Evolutionary conservation across 2,113 vertebrate species (phyloP).

Genomic region (Clarias magur): DNA sequence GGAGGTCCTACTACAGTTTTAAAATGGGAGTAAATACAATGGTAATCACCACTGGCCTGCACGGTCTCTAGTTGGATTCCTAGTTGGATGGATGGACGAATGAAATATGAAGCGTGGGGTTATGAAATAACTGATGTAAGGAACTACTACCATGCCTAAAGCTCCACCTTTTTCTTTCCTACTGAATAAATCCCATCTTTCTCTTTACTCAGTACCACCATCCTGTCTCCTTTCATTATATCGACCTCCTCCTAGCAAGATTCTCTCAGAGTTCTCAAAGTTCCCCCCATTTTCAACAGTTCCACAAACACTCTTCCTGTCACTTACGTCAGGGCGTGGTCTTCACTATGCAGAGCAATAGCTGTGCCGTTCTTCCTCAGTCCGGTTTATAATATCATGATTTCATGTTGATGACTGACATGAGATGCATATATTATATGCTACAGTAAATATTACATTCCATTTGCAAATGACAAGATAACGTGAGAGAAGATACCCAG

Average conservation of each 20-base stretch:
- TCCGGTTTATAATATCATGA: constrained; percentile 2
- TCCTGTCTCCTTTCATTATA: neutral
- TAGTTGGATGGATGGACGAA: neutral
- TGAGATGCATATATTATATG: neutral
- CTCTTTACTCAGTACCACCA: neutral
- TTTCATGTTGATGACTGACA: neutral
- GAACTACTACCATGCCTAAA: neutral
- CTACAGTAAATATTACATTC: neutral
- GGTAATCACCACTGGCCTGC: too few relatives aligned
- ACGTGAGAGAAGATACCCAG: neutral
- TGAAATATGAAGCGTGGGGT: neutral
- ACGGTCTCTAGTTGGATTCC: too few relatives aligned
- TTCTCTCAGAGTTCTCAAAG: neutral
- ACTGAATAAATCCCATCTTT: neutral
- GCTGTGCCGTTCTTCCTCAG: constrained; percentile 8
- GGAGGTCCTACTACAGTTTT: too few relatives aligned
- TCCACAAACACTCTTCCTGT: neutral
- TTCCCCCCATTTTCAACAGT: neutral
- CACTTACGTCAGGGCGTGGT: neutral
- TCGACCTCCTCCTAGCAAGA: too few relatives aligned
- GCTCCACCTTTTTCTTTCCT: neutral
- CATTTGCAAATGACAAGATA: neutral
- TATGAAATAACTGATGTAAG: neutral
- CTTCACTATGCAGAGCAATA: neutral
- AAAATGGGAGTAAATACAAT: too few relatives aligned